Conservation (phyloP, 2,888 invertebrate genomes). For the Athrips mouffetella region DNA sequence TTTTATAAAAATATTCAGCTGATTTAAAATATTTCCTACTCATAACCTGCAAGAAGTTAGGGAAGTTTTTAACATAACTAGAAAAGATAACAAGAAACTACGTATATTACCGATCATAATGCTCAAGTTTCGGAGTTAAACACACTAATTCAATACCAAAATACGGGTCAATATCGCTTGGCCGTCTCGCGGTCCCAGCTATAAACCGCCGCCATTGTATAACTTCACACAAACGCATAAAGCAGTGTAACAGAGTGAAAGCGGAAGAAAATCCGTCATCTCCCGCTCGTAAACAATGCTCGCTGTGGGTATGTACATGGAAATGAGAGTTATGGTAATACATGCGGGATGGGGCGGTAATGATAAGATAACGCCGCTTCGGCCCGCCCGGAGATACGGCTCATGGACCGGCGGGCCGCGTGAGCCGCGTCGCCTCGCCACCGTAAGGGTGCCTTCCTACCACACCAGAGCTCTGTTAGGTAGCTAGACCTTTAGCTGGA, state of each 20-base stretch:
- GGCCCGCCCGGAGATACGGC: conserved; percentile 60
- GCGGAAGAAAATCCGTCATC: conserved; percentile 76
- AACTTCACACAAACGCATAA: conserved; percentile 17
- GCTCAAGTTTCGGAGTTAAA: neutral
- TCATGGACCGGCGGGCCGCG: conserved; percentile 22
- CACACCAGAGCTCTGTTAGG: too few relatives aligned
- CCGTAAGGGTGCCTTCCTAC: too few relatives aligned
- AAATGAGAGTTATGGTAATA: conserved; percentile 75
- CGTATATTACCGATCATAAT: neutral
- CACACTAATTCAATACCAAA: conserved; percentile 5
- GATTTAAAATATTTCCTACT: too few relatives aligned
- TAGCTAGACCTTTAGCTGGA: too few relatives aligned
- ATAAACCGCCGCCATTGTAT: neutral
- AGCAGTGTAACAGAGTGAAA: conserved; percentile 39
- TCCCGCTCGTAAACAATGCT: conserved; percentile 67
- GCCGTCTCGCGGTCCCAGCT: neutral
- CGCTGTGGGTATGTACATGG: conserved; percentile 51
- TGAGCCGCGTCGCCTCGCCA: neutral
- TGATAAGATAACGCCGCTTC: conserved; percentile 69
- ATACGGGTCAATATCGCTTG: neutral
- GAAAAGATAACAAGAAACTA: neutral
- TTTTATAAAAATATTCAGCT: too few relatives aligned
- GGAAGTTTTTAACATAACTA: neutral
- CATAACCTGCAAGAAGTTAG: too few relatives aligned
- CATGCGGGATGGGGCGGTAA: conserved; percentile 62